Conservation (phyloP, 1,140 invertebrate genomes). For the Drosophila kohkoa region DNA sequence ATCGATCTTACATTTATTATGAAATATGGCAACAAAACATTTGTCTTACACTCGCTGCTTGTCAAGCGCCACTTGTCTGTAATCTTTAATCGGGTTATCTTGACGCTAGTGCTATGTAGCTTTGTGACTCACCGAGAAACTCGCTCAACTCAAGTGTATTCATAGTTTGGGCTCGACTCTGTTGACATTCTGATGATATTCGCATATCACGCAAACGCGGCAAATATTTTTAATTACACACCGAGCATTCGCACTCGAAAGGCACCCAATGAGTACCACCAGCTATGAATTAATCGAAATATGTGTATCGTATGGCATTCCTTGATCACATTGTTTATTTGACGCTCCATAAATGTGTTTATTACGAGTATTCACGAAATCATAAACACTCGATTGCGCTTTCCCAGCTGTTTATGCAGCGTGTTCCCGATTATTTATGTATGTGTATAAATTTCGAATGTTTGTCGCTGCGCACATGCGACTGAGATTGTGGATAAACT, state of each 20-base stretch:
- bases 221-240: constrained; percentile 57
- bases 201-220: constrained; percentile 19
- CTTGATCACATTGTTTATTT: constrained; percentile 47
- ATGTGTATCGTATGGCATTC: constrained; percentile 54
- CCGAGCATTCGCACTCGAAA: constrained; percentile 34
- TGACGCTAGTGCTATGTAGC: no score
- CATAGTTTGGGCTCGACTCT: neutral
- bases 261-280: neutral
- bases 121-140: constrained; percentile 1
- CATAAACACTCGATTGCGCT: constrained; percentile 45
- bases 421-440: neutral
- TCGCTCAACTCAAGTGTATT: neutral
- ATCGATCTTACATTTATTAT: no score
- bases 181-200: constrained; percentile 7
- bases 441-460: neutral
- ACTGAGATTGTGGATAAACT: neutral
- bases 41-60: neutral
- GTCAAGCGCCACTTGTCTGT: neutral
- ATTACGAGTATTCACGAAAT: constrained; percentile 49
- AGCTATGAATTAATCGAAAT: constrained; percentile 9
- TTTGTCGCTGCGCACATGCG: neutral
- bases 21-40: neutral
- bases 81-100: neutral
- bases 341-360: constrained; percentile 61
- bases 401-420: constrained; percentile 20